Evolutionary conservation across 1,140 invertebrate species (phyloP), one percentile per base, ranked within the genome.

Genomic region (Leptopilina boulardi): DNA sequence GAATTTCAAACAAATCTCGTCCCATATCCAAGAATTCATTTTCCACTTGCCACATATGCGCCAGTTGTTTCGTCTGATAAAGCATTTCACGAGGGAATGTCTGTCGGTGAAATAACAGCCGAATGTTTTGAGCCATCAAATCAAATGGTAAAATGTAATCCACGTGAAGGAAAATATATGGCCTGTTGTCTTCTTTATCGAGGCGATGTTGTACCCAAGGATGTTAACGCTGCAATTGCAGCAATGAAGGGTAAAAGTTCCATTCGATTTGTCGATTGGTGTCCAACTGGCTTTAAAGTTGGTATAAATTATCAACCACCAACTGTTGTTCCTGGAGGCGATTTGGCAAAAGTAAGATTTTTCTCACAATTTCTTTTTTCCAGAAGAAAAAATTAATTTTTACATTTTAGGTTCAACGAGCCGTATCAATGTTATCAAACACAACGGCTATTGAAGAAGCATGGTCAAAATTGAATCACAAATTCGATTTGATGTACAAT

Each of bases 1-100:
- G 96, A 97, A 90, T 97, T 97, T 91, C 95, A 95, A 89, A 93
- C 93, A 0, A 93, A 93, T 87, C 88, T 95, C 56, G 94, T 95
- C 10, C 94, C 94, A 0, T 94, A 94, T 86, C 94, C 94, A 11
- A 87, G 94, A 66, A 95, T 95, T 75, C 94, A 95, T 84, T 95
- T 94, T 88, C 94, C 95, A 2, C 87, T 96, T 56, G 94, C 93
- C 11, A 93, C 79, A 0, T 80, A 80, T 56, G 82, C 82, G 2
- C 83, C 83, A 0, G 75, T 84, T 8, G 18, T 83, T 0, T 78
- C 81, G 1, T 71, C 75, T 0, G 94, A 18, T 41, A 92, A 91
- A 76, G 91, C 92, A 10, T 88, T 92, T 84, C 94, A 94, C 87
- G 93, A 94, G 83, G 92, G 91, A 77, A 89, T 94, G 81, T 92